Percentiles rank a stretch among this genome's conserved stretches.
phyloP scores from a whole-genome alignment of 2,797 vertebrate species.

The Peromyscus eremicus region DNA sequence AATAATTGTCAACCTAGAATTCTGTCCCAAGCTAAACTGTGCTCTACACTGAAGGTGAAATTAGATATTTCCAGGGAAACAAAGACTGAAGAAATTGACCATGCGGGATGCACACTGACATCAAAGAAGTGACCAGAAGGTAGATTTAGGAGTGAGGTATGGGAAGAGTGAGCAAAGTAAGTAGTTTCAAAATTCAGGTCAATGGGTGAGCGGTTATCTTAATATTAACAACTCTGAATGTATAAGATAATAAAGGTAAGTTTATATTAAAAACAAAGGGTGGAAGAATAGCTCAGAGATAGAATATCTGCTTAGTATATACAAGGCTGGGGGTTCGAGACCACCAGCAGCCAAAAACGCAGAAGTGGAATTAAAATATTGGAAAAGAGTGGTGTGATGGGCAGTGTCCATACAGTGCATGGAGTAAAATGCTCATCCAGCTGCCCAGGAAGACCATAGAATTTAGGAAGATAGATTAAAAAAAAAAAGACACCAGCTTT shows the following conservation, averaged over 20 bases:
- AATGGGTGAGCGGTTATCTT: neutral
- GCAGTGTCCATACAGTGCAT: neutral
- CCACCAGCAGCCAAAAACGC: neutral
- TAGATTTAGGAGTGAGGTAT: neutral
- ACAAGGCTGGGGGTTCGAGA: neutral
- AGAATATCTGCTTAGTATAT: neutral
- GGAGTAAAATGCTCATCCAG: neutral
- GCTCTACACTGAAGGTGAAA: neutral
- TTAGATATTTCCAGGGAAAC: slow-evolving; percentile 7
- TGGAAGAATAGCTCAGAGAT: neutral
- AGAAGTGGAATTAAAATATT: neutral
- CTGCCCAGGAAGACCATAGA: neutral
- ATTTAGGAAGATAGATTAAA: too few relatives aligned
- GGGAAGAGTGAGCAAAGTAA: neutral
- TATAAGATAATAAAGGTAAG: neutral
- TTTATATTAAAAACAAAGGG: neutral
- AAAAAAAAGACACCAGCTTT: neutral
- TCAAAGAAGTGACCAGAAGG: neutral
- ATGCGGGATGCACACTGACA: too few relatives aligned
- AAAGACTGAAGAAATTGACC: neutral
- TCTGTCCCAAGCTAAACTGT: neutral
- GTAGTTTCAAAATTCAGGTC: neutral
- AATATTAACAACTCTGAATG: neutral
- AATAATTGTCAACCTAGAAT: neutral
- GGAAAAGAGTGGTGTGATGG: neutral